Conservation (phyloP, 2,113 vertebrate species). For the Nesospiza acunhae region DNA sequence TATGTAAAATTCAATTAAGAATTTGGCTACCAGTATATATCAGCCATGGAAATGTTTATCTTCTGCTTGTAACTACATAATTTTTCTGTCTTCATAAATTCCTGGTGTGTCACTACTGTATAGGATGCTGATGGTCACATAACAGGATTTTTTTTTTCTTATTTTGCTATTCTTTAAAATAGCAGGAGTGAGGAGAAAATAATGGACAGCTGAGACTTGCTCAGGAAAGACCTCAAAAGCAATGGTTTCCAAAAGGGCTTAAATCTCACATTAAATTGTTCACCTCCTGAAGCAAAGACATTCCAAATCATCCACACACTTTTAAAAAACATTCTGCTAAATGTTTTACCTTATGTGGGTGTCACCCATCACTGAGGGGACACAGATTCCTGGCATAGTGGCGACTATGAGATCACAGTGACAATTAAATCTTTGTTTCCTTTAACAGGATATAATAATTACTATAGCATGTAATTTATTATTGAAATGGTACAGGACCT, state of each 20-base stretch:
- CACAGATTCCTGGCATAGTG: background rate
- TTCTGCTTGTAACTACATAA: background rate
- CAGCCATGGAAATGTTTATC: background rate
- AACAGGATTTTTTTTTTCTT: rapidly evolving
- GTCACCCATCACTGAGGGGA: background rate
- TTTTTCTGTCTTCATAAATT: background rate
- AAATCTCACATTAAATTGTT: background rate
- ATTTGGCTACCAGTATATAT: background rate
- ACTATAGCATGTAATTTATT: background rate
- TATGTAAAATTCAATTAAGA: background rate
- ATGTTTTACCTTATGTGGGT: rapidly evolving
- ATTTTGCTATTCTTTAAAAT: rapidly evolving
- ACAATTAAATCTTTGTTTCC: background rate
- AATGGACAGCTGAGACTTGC: background rate
- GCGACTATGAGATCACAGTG: background rate
- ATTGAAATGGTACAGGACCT: background rate
- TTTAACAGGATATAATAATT: background rate
- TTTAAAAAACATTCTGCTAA: background rate
- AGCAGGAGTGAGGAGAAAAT: background rate
- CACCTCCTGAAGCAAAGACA: background rate
- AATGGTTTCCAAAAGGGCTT: background rate
- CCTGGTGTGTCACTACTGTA: background rate
- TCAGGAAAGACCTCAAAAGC: background rate
- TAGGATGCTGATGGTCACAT: background rate
- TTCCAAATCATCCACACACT: background rate